Base-by-base conservation (phyloP, 2,113 vertebrate genomes). In the Saimiri boliviensis region DNA sequence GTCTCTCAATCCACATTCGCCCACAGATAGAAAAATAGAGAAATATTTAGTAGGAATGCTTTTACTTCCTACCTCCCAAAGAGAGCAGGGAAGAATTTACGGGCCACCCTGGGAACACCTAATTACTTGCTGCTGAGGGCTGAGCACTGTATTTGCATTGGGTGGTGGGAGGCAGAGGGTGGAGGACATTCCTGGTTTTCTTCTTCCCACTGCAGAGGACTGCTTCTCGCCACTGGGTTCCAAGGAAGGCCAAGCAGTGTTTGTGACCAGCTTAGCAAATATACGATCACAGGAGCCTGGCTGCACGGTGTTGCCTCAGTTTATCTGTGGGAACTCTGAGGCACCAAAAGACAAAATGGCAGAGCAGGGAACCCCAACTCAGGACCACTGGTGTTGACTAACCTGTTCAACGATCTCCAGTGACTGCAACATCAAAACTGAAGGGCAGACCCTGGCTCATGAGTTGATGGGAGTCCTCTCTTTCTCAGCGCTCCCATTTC, bases 21-120 rank as follows among this genome's bases (percentile, higher is more conserved):
- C 56, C 47, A 89, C 79, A 52, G 74, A 79, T 40, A 92, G 92
- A 32, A 3, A 91, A 96, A 84, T 45, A 93, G 47, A 86, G 63
- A 85, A 88, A 52, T 68, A 83, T 40, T 71, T 74, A 68, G 20
- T 17, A 76, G 86, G 49, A 58, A 21, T 93, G 66, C 9, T 20
- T 70, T 89, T 70, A 49, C 89, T 97, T 89, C 68, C 58, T 95
- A 37, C 66, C 95, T 70, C 71, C 93, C 66, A 40, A 80, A 76
- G 86, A 84, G 89, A 87, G 85, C 94, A 54, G 87, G 37, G 54
- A 73, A 77, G 73, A 86, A 92, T 95, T 77, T 85, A 56, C 86
- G 74, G 83, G 68, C 76, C 16, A 52, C 81, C 56, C 82, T 71
- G 35, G 54, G 80, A 95, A 73, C 58, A 66, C 54, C 94, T 96